Base-by-base conservation (phyloP, 2,888 invertebrate species). In the Tipula lateralis region DNA sequence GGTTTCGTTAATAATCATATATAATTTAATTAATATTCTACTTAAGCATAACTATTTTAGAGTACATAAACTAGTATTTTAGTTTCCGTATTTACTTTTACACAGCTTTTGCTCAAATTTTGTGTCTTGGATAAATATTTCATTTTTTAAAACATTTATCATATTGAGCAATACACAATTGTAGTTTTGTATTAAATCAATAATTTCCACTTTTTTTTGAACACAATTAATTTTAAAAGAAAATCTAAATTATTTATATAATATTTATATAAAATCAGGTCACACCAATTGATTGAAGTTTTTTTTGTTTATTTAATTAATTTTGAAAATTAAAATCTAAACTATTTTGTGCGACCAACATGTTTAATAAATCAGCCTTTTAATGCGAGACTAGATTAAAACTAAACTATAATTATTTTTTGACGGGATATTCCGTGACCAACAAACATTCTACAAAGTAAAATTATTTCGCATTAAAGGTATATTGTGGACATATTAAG, bases 241-340 rank as follows among this genome's bases (percentile, higher is more conserved):
- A 7, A 44, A 44, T 66, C 19, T 66, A 66, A 66, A 24, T 66
- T 66, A 66, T 66, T 24, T 44, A 5, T 44, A 16, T 44, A 9
- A 66, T 66, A 24, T 2, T 24, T 66, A 24, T 24, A 66, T 66
- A 66, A 66, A 66, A 66, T 66, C 66, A 66, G 66, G 66, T 66
- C 66, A 66, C 66, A 66, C 66, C 66, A 66, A 66, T 66, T 66
- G 66, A 66, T 66, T 66, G 66, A 66, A 66, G 24, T 66, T 19
- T 24, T 66, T 66, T 19, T 66, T 66, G 24, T 24, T 24, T 24
- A 7, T 24, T 19, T 24, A n/a, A 24, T 66, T 66, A 66, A 66
- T 66, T 24, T 66, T 6, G 24, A 66, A 50, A 50, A 44, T 24
- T 19, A 24, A n/a, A 66, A 66, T 66, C 0, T 1, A 6, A 66